These are phyloP conservation scores for Nyctibius grandis DNA, from an alignment of 2,797 vertebrate genomes.

Conservation along the genomic window DNA sequence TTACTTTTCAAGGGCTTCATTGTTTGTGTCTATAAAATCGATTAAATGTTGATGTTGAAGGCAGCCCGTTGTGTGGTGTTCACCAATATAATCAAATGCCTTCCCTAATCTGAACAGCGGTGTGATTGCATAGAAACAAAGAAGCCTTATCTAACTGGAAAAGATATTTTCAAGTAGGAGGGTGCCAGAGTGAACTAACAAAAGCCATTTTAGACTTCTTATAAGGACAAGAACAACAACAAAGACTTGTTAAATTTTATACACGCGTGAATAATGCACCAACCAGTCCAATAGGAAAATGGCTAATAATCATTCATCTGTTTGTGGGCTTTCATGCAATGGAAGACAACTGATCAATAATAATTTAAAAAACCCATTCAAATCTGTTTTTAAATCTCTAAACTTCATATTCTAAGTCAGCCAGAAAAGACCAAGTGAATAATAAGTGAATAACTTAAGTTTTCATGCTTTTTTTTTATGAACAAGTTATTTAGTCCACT, in stretches of 20 bases:
- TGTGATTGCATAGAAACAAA: background rate
- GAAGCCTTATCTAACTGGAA: background rate
- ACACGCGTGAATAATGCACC: background rate
- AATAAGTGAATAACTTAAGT: background rate
- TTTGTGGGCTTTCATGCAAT: background rate
- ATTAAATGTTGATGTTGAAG: constrained; percentile 34
- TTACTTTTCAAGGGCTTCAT: constrained; percentile 44
- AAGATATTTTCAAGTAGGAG: constrained; percentile 20
- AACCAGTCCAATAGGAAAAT: background rate
- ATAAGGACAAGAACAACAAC: background rate
- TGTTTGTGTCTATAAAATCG: constrained; percentile 48
- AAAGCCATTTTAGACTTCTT: background rate
- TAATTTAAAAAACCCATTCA: background rate
- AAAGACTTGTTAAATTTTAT: background rate
- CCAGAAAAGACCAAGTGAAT: background rate
- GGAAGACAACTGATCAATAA: background rate
- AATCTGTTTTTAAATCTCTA: background rate
- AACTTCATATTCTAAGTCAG: background rate
- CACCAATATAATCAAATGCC: constrained; percentile 25
- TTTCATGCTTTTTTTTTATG: background rate
- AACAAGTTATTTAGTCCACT: background rate
- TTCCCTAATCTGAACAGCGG: background rate
- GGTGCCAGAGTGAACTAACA: background rate
- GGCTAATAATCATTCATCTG: background rate
- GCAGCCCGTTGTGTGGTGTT: background rate